These are phyloP conservation scores for Orussus abietinus DNA, from an alignment of 1,140 invertebrate species.

Conservation along the genomic window DNA sequence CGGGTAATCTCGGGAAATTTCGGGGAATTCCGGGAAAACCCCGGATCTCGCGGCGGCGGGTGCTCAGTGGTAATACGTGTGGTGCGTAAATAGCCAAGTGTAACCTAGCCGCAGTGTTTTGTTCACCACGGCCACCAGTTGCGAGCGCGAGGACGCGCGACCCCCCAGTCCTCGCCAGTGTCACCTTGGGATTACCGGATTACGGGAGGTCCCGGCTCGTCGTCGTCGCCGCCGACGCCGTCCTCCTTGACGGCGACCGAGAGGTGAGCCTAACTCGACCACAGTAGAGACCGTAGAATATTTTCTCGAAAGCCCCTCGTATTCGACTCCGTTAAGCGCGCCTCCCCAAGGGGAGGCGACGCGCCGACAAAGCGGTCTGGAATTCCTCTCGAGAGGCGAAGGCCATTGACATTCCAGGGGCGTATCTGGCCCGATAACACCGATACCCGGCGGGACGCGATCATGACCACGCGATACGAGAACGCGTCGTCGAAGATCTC, in stretches of 20 bases:
- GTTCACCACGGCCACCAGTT: conserved; percentile 31
- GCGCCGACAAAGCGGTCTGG: neutral
- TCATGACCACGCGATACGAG: no score
- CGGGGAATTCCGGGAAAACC: conserved; percentile 10
- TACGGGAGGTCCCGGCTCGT: conserved; percentile 30
- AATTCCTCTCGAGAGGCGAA: conserved; percentile 9
- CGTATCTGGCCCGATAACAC: no score
- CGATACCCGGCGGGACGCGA: no score
- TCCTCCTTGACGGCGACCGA: conserved; percentile 27
- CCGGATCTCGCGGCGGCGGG: conserved; percentile 17
- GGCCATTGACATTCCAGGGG: no score
- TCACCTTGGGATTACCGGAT: conserved; percentile 44
- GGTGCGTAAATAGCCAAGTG: conserved; percentile 28
- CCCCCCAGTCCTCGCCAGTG: conserved; percentile 16
- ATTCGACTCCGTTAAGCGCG: no score
- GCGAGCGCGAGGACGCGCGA: conserved; percentile 20
- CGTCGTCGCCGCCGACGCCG: conserved; percentile 26
- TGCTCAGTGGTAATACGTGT: no score
- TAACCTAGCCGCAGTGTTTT: conserved; percentile 23
- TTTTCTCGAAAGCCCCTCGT: no score
- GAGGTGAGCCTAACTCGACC: conserved; percentile 22
- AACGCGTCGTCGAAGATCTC: no score
- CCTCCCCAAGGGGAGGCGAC: neutral
- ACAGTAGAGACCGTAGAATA: no score
- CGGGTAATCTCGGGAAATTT: no score